phyloP scores from a whole-genome alignment of 2,888 invertebrate genomes.

The Adineta ricciae region DNA sequence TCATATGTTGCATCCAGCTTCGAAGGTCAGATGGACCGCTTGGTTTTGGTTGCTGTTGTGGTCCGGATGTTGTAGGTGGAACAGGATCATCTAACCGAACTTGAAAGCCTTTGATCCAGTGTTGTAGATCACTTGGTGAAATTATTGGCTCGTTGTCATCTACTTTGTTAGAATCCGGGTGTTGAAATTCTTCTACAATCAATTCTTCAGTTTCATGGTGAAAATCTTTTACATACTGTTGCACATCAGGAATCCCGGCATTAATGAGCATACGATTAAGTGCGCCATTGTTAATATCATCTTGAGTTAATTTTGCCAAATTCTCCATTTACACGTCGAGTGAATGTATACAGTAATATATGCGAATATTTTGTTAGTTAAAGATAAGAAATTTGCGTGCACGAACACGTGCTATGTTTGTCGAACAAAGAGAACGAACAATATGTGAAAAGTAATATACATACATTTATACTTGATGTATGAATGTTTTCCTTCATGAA shows the following conservation, averaged over 20 bases:
- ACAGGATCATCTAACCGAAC: background rate
- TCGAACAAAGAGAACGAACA: no score
- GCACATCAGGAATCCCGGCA: background rate
- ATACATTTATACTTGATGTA: no score
- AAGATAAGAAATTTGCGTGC: background rate
- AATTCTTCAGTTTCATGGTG: background rate
- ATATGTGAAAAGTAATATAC: no score
- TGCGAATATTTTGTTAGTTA: background rate
- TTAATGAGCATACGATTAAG: background rate
- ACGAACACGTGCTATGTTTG: background rate
- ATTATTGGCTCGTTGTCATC: background rate
- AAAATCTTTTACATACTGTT: background rate
- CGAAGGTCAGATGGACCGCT: background rate
- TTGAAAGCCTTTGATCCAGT: background rate
- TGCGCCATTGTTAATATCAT: background rate
- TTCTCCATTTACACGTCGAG: background rate
- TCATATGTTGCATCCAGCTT: background rate
- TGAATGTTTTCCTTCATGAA: no score
- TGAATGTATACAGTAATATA: background rate
- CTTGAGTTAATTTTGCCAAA: background rate
- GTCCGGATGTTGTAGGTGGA: background rate
- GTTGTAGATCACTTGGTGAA: background rate
- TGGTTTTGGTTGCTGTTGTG: background rate
- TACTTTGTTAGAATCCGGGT: background rate
- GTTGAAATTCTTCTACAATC: background rate